phyloP scores from a whole-genome alignment of 2,113 vertebrate genomes.

The Myotis davidii region DNA sequence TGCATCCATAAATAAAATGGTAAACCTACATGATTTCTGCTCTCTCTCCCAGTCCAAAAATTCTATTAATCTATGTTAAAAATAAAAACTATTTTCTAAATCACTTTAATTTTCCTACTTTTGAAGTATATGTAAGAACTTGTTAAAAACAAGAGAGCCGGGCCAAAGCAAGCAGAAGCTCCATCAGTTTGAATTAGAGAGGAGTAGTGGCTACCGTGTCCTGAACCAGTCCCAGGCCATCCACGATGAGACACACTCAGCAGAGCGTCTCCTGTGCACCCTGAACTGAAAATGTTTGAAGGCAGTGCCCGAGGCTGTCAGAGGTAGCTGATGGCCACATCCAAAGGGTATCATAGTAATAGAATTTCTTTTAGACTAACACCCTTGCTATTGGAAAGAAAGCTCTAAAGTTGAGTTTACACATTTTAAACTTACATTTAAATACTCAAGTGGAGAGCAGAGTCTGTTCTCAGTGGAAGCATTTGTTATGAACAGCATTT shows the following conservation, averaged over 20 bases:
- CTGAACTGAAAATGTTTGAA: slow-evolving; percentile 29
- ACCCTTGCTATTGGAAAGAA: slow-evolving; percentile 47
- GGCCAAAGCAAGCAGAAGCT: background rate
- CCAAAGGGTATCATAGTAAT: slow-evolving; percentile 48
- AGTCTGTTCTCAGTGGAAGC: background rate
- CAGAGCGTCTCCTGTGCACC: background rate
- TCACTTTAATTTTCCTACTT: slow-evolving; percentile 16
- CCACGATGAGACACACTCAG: slow-evolving; percentile 45
- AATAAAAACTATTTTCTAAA: slow-evolving; percentile 33
- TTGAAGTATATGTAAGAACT: slow-evolving; percentile 35
- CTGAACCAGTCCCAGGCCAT: slow-evolving; percentile 36
- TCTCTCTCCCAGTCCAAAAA: background rate
- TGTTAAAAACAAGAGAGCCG: slow-evolving; percentile 54
- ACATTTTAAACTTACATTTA: slow-evolving; percentile 45
- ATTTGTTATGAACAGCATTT: background rate
- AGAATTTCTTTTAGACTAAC: slow-evolving; percentile 49
- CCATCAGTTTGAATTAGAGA: slow-evolving; percentile 58
- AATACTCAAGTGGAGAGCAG: background rate
- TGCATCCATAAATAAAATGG: background rate
- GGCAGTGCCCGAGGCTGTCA: background rate
- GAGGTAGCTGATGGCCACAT: background rate
- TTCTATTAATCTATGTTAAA: background rate
- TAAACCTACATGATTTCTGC: background rate
- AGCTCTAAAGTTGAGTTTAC: slow-evolving; percentile 49
- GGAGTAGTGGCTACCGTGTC: background rate